Conservation (phyloP, 2,797 vertebrate species). For the Sylvia borin region DNA sequence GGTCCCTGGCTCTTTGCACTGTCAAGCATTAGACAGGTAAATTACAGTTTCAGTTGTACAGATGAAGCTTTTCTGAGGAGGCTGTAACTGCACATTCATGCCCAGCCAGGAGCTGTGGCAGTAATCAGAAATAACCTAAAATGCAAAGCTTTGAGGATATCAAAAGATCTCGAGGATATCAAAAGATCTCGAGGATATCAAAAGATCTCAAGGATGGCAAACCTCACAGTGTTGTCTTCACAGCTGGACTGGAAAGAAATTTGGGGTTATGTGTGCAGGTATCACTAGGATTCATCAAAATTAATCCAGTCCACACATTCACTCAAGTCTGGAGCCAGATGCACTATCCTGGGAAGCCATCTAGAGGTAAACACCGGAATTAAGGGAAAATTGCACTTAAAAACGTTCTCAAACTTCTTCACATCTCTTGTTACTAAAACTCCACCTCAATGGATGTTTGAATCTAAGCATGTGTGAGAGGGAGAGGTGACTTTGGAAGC, state of each 20-base stretch:
- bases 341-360: constrained; percentile 70
- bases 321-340: background rate
- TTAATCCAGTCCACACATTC: background rate
- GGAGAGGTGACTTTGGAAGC: background rate
- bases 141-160: background rate
- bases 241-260: background rate
- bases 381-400: background rate
- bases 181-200: background rate
- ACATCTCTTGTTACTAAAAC: background rate
- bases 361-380: constrained; percentile 58
- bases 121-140: background rate
- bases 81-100: background rate
- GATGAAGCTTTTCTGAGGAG: background rate
- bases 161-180: background rate
- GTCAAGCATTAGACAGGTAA: background rate
- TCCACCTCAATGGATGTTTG: background rate
- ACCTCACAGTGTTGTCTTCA: background rate
- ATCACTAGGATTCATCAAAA: background rate
- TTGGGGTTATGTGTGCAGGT: accelerated
- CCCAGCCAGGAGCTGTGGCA: background rate
- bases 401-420: background rate
- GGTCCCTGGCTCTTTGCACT: background rate
- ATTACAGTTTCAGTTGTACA: background rate
- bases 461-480: background rate
- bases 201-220: background rate